Evolutionary conservation across 1,140 invertebrate genomes (phyloP), one percentile per base, ranked within the genome.

Genomic region (Cydia splendana): DNA sequence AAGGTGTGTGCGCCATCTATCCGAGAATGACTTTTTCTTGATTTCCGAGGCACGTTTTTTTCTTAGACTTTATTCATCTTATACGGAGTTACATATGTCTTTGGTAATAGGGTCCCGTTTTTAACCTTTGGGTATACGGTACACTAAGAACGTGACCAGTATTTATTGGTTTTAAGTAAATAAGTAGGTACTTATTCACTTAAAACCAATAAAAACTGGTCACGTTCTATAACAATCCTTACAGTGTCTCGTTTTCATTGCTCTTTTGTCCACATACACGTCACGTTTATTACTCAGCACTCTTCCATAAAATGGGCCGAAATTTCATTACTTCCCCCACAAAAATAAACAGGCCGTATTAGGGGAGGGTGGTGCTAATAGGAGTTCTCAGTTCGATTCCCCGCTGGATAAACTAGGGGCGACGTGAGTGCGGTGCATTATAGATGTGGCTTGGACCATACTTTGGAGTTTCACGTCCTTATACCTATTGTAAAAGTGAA

Each of bases 281-380:
- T 24, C 57, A 62, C 20, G 57, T 62, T 62, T 62, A 62, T 12
- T 7, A 62, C 57, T 2, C 57, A 24, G 57, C 57, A 24, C 57
- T 62, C 57, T 62, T 24, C 57, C 10, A 62, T 7, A 62, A 62
- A 62, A 62, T 24, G 57, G 18, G 20, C 57, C 57, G 9, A 62
- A 62, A 62, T 62, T 62, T 62, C 57, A 62, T 62, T 62, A 62
- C 57, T 9, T n/a, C 9, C 57, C 57, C 57, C 57, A 62, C 57
- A 62, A 62, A 53, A 51, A 62, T 24, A 62, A 62, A 62, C 57
- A 62, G 10, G 20, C 20, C n/a, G 57, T 62, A n/a, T 57, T 57
- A 51, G 9, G 18, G 57, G 57, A 62, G 57, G 57, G 57, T n/a
- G 53, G n/a, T n/a, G 57, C 18, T 62, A 53, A 53, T 24, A 24